Base-by-base conservation (phyloP, 2,888 invertebrate species). In the Aelia acuminata region DNA sequence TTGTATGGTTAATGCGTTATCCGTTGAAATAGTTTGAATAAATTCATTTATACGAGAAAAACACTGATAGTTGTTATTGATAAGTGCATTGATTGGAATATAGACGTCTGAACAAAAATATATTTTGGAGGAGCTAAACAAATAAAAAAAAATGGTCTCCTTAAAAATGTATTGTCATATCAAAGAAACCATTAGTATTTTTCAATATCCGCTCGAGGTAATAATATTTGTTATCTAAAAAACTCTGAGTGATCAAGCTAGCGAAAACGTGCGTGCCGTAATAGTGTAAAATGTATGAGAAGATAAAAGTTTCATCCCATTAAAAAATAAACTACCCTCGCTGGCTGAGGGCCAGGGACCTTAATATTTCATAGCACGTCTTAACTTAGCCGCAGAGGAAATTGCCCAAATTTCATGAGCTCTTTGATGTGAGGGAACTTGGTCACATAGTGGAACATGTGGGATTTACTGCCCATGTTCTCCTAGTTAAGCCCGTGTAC, bases 351-450 rank as follows among this genome's bases (percentile, higher is more conserved):
- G 63, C 18, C 31, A 35, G 8, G 31, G 8, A 31, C 15, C 63
- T 70, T 70, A 70, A 70, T 70, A 70, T 70, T 70, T 70, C 63
- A 70, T 35, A 31, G 2, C 63, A 35, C 35, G 63, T 31, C 63
- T 70, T 70, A 70, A 70, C 63, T 70, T 70, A 70, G 26, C 63
- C 63, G 18, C 63, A 4, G 26, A 20, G 63, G 63, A 35, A 70
- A 35, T 35, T 70, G 31, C 63, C 63, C 31, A 35, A 70, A 70
- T 70, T 70, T 70, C 31, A 70, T 70, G 63, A 35, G 31, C 31
- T 20, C 63, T 70, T 70, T 70, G 63, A 70, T 35, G 63, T 70
- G 31, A 31, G 63, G 31, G 26, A 70, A 70, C 63, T 70, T 70
- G 35, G 63, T 70, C 31, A 31, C 63, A 35, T 35, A 20, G 63